Percentiles rank a stretch among this genome's conserved stretches.
Evolutionary conservation across 2,888 invertebrate genomes (phyloP).

Genomic region (Clepsis dumicolana): DNA sequence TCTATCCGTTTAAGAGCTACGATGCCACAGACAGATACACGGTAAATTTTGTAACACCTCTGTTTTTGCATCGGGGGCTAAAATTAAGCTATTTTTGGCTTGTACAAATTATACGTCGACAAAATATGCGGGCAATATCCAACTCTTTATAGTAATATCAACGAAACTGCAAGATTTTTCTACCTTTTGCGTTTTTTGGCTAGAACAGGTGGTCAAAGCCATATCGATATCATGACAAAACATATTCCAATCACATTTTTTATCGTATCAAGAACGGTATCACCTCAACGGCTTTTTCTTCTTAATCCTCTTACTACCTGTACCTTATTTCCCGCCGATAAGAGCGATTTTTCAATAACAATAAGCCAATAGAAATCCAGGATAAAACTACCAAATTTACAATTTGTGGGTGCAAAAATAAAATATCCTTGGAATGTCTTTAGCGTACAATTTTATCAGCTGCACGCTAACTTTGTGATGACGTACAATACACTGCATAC

Average conservation of each 20-base stretch:
- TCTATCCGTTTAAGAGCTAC: too few relatives aligned
- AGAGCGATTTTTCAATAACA: background rate
- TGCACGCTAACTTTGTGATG: slow-evolving; percentile 12
- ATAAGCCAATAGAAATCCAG: slow-evolving; percentile 35
- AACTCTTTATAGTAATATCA: too few relatives aligned
- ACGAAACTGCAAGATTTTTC: background rate
- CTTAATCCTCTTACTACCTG: slow-evolving; percentile 65
- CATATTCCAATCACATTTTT: slow-evolving; percentile 39
- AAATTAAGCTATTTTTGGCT: too few relatives aligned
- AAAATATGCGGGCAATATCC: too few relatives aligned
- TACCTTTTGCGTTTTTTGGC: background rate
- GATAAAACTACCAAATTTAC: slow-evolving; percentile 12
- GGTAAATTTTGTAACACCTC: too few relatives aligned
- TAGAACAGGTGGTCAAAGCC: slow-evolving; percentile 43
- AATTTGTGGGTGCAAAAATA: background rate
- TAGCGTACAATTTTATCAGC: background rate
- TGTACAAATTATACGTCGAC: too few relatives aligned
- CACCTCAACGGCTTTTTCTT: slow-evolving; percentile 59
- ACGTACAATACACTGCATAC: slow-evolving; percentile 42
- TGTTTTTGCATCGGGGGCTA: too few relatives aligned
- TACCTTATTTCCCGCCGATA: background rate
- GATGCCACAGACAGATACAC: too few relatives aligned
- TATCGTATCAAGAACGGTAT: slow-evolving; percentile 47
- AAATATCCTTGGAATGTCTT: background rate
- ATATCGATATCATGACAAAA: slow-evolving; percentile 33